Evolutionary conservation across 2,888 invertebrate genomes (phyloP).

Genomic region (Chymomyza procnemis): DNA sequence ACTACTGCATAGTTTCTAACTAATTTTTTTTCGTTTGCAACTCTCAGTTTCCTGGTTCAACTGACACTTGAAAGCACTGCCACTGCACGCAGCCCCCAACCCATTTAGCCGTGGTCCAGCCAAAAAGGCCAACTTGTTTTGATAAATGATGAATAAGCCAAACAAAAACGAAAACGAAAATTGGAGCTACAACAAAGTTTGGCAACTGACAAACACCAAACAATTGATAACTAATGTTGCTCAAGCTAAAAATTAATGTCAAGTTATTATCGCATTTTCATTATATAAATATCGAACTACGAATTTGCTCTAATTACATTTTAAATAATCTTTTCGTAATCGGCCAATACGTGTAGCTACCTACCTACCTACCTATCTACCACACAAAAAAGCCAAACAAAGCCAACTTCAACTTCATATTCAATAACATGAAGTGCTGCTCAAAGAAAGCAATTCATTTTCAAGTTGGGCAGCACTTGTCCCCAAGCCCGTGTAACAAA

Average conservation of each 20-base stretch:
- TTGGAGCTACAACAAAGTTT: constrained; percentile 17
- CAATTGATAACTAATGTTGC: constrained; percentile 28
- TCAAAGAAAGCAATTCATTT: constrained; percentile 45
- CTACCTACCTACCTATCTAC: too few relatives aligned
- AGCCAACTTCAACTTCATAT: neutral
- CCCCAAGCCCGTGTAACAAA: neutral
- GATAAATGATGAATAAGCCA: constrained; percentile 30
- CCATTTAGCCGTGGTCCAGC: too few relatives aligned
- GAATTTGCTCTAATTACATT: constrained; percentile 66
- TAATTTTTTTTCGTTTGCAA: neutral
- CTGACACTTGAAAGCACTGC: neutral
- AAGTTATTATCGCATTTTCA: constrained; percentile 30
- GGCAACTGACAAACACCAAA: constrained; percentile 1
- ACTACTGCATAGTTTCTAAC: neutral
- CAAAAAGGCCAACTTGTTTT: neutral
- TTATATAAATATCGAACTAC: constrained; percentile 2
- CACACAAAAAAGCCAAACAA: constrained; percentile 43
- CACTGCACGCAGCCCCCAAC: neutral
- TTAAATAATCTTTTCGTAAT: constrained; percentile 60
- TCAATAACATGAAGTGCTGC: constrained; percentile 42
- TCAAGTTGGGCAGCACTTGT: constrained; percentile 2
- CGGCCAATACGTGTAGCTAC: constrained; percentile 32
- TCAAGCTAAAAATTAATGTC: constrained; percentile 37
- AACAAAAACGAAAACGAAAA: constrained; percentile 8
- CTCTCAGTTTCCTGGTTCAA: neutral